phyloP scores from a whole-genome alignment of 2,888 invertebrate species.

The Mimumesa dahlbomi region DNA sequence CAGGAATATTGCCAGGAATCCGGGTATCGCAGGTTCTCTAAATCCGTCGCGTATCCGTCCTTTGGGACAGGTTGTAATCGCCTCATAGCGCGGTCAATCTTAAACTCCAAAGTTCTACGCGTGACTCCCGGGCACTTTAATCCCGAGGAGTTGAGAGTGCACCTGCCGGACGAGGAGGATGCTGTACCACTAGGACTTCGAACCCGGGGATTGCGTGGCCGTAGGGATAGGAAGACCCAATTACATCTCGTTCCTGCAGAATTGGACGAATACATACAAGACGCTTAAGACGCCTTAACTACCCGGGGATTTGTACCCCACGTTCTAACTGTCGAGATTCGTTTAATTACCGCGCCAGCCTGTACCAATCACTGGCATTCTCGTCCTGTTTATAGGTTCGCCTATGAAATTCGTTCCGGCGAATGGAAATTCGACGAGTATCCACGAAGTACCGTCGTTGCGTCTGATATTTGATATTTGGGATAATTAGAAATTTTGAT shows the following conservation, averaged over 20 bases:
- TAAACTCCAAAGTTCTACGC: conserved; percentile 48
- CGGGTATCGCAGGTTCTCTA: conserved; percentile 13
- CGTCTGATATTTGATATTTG: too few species aligned
- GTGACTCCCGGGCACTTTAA: conserved; percentile 50
- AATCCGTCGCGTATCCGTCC: conserved; percentile 38
- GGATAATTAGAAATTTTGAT: too few species aligned
- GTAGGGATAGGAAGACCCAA: conserved; percentile 61
- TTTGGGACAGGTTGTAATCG: conserved; percentile 45
- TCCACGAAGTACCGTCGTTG: too few species aligned
- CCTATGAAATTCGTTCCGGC: conserved; percentile 21
- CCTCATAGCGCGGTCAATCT: conserved; percentile 50
- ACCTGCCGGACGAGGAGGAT: conserved; percentile 47
- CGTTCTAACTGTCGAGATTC: conserved; percentile 54
- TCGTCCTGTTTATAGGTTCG: conserved; percentile 4
- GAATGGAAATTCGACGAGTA: conserved; percentile 4
- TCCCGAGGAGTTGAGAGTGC: conserved; percentile 43
- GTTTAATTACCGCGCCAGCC: conserved; percentile 48
- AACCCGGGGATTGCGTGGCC: conserved; percentile 35
- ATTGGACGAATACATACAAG: conserved; percentile 64
- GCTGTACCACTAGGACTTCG: conserved; percentile 28
- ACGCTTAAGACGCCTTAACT: conserved; percentile 66
- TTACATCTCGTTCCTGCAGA: conserved; percentile 65
- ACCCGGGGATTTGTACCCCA: conserved; percentile 60
- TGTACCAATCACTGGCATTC: conserved; percentile 30
- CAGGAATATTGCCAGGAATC: too few species aligned